Evolutionary conservation across 2,113 vertebrate species (phyloP), one percentile per base, ranked within the genome.

Genomic region (Epinephelus fuscoguttatus): DNA sequence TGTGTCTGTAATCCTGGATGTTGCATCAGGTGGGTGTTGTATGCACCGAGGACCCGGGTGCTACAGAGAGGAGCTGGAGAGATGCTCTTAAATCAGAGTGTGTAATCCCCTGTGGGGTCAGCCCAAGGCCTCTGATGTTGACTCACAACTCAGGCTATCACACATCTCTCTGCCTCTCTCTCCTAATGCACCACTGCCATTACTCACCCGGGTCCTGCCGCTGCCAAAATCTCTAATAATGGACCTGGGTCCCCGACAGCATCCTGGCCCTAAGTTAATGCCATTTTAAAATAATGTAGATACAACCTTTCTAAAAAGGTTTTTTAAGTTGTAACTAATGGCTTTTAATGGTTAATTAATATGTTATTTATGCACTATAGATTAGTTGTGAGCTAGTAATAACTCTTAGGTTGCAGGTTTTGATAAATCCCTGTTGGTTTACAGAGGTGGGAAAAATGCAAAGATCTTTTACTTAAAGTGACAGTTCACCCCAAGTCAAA

Each of bases 71-170:
- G 76, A 89, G 78, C 75, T 83, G 82, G 84, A 78, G 85, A 89
- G 89, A 91, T 90, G 93, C 93, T 94, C 93, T 94, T 94, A 94
- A 95, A 94, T 95, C 94, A 94, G 88, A 91, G 86, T 87, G 83
- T 92, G 90, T 95, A 93, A 91, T 92, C 92, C 91, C 74, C 70
- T 42, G 85, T 70, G 81, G 86, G 82, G 88, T 91, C 89, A 89
- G 90, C 45, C 68, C 59, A 67, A 70, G 82, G 92, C 80, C 90
- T 91, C 88, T 93, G 91, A 91, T 96, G 93, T 94, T 94, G 93
- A 94, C 91, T 93, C 89, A 89, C 84, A 86, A 85, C 89, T 91
- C 88, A 89, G 89, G 50, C 91, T 88, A 68, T 84, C 72, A 88
- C 89, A 91, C 90, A 91, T 84, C 23, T 61, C 59, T 63, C 71